Conservation (phyloP, 2,888 invertebrate species). For the Blastobasis adustella region DNA sequence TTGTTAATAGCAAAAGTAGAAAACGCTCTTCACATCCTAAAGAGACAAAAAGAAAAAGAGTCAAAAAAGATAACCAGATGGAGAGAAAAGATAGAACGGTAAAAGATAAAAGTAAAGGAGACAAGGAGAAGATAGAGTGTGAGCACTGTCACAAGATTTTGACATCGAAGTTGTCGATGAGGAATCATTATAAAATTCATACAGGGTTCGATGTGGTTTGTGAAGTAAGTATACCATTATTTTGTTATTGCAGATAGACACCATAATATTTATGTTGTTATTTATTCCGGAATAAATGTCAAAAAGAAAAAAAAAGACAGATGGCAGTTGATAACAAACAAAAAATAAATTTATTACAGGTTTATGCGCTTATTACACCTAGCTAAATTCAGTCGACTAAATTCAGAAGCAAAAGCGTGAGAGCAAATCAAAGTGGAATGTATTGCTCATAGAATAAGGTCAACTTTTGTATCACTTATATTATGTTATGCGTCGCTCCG, state of each 20-base stretch:
- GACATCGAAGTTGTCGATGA: slow-evolving; percentile 43
- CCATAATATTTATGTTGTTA: not conserved
- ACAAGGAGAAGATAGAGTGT: slow-evolving; percentile 40
- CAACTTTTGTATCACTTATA: too few relatives aligned
- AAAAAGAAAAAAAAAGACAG: too few relatives aligned
- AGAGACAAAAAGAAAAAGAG: slow-evolving; percentile 34
- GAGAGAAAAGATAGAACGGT: slow-evolving; percentile 72
- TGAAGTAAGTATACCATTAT: slow-evolving; percentile 24
- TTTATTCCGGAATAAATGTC: too few relatives aligned
- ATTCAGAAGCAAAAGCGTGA: too few relatives aligned
- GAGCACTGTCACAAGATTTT: not conserved
- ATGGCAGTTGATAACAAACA: too few relatives aligned
- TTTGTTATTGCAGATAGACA: too few relatives aligned
- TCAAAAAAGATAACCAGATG: slow-evolving; percentile 18
- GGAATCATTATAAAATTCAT: slow-evolving; percentile 64
- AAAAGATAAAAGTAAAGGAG: slow-evolving; percentile 37
- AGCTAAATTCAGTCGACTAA: too few relatives aligned
- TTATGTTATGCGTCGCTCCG: too few relatives aligned
- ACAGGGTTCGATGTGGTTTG: slow-evolving; percentile 59
- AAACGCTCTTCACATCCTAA: slow-evolving; percentile 11
- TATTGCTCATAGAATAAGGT: too few relatives aligned
- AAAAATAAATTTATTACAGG: too few relatives aligned
- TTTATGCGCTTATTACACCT: too few relatives aligned
- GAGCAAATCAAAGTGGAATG: too few relatives aligned
- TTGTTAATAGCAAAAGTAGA: slow-evolving; percentile 14